A percentile compares a stretch with the other conserved stretches of the same genome.
Conservation (phyloP, 2,113 vertebrate species). For the Epinephelus fuscoguttatus region DNA sequence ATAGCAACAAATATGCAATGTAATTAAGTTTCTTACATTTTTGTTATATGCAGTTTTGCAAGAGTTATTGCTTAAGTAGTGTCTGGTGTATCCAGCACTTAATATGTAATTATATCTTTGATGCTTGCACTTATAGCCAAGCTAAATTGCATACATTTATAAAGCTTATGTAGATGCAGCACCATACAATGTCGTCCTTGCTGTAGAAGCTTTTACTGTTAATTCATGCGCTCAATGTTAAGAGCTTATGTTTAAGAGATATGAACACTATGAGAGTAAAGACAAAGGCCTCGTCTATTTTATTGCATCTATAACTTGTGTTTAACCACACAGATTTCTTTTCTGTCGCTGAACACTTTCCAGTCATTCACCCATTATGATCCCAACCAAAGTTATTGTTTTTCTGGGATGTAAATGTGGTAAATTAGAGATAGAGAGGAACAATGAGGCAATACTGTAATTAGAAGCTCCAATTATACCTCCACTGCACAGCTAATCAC, state of each 20-base stretch:
- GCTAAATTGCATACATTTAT: slow-evolving; percentile 70
- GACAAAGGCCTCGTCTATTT: slow-evolving; percentile 28
- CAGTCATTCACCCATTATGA: slow-evolving; percentile 44
- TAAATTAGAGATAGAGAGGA: slow-evolving; percentile 74
- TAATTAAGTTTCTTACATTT: slow-evolving; percentile 82
- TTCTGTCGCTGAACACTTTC: slow-evolving; percentile 15
- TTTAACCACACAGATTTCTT: slow-evolving; percentile 40
- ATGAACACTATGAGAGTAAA: slow-evolving; percentile 47
- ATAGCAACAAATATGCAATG: slow-evolving; percentile 84
- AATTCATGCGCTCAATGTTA: slow-evolving; percentile 36
- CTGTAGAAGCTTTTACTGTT: slow-evolving; percentile 48
- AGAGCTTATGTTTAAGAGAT: slow-evolving; percentile 53
- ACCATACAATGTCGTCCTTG: slow-evolving; percentile 38
- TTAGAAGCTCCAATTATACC: slow-evolving; percentile 76
- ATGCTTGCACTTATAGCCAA: slow-evolving; percentile 73
- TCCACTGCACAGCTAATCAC: slow-evolving; percentile 74
- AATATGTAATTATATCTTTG: slow-evolving; percentile 56
- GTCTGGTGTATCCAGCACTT: slow-evolving; percentile 62
- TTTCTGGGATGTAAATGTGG: slow-evolving; percentile 71
- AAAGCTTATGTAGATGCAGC: slow-evolving; percentile 69
- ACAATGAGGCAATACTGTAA: slow-evolving; percentile 73
- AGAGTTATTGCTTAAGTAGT: slow-evolving; percentile 71
- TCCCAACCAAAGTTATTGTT: slow-evolving; percentile 71
- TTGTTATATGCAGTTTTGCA: slow-evolving; percentile 78
- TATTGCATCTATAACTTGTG: slow-evolving; percentile 47